A percentile compares a stretch with the other conserved stretches of the same genome.
Evolutionary conservation across 2,797 vertebrate genomes (phyloP).

Genomic region (Danio kyathit): DNA sequence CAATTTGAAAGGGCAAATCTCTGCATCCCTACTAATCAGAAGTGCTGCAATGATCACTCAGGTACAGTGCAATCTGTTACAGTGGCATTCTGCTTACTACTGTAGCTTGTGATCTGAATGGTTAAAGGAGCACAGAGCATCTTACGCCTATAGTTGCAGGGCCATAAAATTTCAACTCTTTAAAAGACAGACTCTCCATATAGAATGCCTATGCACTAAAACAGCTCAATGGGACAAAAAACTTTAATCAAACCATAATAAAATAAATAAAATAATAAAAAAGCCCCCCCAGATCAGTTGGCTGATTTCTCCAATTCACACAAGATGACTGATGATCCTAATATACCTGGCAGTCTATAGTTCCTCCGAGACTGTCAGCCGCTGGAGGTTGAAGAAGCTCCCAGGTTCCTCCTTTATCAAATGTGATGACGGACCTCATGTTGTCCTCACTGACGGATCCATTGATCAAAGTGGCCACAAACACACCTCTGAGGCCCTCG

Average conservation of each 20-base stretch:
- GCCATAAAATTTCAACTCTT: not conserved
- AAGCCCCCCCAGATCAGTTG: not conserved
- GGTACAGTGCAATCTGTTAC: not conserved
- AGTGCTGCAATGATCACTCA: not conserved
- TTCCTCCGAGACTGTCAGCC: conserved; percentile 89
- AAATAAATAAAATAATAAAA: too few species aligned
- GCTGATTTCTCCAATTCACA: not conserved
- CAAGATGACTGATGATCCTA: not conserved
- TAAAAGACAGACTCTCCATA: not conserved
- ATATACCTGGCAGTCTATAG: conserved; percentile 89
- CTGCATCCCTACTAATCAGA: too few species aligned
- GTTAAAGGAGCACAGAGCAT: not conserved
- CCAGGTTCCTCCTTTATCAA: conserved; percentile 98
- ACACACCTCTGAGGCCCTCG: conserved; percentile 92
- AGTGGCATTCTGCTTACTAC: not conserved
- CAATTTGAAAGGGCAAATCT: too few species aligned
- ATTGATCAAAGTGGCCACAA: conserved; percentile 92
- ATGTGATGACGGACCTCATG: conserved; percentile 97
- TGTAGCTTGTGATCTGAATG: not conserved
- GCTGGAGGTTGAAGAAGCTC: conserved; percentile 91
- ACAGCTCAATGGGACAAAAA: not conserved
- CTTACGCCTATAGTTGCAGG: not conserved
- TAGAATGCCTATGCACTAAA: too few species aligned
- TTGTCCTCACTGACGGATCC: conserved; percentile 93
- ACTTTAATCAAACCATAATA: not conserved